A percentile compares a stretch with the other conserved stretches of the same genome.
Conservation (phyloP, 2,113 vertebrate species). For the Eulemur rufifrons region DNA sequence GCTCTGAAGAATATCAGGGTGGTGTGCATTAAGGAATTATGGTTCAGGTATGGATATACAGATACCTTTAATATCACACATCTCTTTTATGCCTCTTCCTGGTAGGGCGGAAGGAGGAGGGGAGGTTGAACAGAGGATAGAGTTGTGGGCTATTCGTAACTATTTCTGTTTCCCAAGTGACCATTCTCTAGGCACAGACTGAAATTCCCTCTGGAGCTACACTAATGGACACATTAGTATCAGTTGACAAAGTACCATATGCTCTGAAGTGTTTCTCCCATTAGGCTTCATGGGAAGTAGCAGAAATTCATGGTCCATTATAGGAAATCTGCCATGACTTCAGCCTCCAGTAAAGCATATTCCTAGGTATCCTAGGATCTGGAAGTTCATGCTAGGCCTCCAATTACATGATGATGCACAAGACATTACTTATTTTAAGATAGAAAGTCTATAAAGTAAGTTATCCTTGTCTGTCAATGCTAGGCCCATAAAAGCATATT, state of each 20-base stretch:
- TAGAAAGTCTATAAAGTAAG: constrained; percentile 23
- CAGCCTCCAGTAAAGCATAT: background rate
- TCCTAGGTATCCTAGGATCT: background rate
- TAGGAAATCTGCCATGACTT: constrained; percentile 33
- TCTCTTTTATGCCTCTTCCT: background rate
- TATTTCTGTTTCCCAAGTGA: constrained; percentile 58
- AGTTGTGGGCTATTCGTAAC: background rate
- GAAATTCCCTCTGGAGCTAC: constrained; percentile 55
- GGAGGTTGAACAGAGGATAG: background rate
- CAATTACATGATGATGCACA: background rate
- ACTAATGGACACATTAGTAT: constrained; percentile 77
- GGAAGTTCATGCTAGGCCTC: background rate
- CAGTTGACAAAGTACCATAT: constrained; percentile 66
- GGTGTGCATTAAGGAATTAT: background rate
- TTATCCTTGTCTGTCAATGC: background rate
- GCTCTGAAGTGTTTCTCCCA: constrained; percentile 63
- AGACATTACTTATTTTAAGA: constrained; percentile 10
- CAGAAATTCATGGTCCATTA: constrained; percentile 53
- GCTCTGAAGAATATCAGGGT: background rate
- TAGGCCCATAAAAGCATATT: background rate
- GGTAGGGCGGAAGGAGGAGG: background rate
- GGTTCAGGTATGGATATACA: background rate
- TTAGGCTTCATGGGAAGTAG: constrained; percentile 62
- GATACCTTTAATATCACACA: background rate
- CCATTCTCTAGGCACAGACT: constrained; percentile 32